Conservation (phyloP, 2,888 invertebrate species). For the Phania funesta region DNA sequence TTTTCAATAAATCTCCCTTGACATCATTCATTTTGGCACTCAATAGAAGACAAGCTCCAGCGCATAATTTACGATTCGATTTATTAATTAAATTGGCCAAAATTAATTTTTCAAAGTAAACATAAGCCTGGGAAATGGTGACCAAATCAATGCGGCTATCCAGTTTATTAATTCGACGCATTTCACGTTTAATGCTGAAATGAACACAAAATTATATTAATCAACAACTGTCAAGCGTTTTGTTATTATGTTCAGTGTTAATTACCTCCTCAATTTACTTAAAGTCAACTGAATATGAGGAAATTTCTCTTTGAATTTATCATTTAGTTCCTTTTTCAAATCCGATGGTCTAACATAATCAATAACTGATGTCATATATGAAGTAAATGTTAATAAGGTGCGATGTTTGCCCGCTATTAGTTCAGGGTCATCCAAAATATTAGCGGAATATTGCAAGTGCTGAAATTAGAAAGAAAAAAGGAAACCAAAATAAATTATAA, state of each 20-base stretch:
- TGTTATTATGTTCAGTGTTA: not conserved
- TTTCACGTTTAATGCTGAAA: slow-evolving; percentile 94
- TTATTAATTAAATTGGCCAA: slow-evolving; percentile 95
- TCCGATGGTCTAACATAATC: slow-evolving; percentile 98
- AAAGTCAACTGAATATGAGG: slow-evolving; percentile 96
- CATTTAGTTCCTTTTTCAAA: slow-evolving; percentile 97
- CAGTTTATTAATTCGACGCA: slow-evolving; percentile 93
- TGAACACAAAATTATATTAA: slow-evolving; percentile 75
- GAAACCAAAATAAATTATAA: not conserved
- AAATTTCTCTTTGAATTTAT: slow-evolving; percentile 96
- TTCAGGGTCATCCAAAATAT: slow-evolving; percentile 95
- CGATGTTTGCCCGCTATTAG: slow-evolving; percentile 93
- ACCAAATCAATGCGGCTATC: slow-evolving; percentile 92
- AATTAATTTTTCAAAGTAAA: slow-evolving; percentile 98
- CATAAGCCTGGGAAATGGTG: slow-evolving; percentile 97
- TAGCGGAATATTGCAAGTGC: slow-evolving; percentile 87
- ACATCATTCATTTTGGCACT: slow-evolving; percentile 98
- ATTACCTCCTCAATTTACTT: slow-evolving; percentile 95
- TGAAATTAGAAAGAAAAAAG: slow-evolving; percentile 50
- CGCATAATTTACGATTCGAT: slow-evolving; percentile 96
- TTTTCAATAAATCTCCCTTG: slow-evolving; percentile 92
- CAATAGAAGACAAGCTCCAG: slow-evolving; percentile 95
- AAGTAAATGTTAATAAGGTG: slow-evolving; percentile 92
- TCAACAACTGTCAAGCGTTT: not conserved
- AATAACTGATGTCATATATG: slow-evolving; percentile 96